phyloP scores from a whole-genome alignment of 2,888 invertebrate genomes.

The Oscheius sp. region DNA sequence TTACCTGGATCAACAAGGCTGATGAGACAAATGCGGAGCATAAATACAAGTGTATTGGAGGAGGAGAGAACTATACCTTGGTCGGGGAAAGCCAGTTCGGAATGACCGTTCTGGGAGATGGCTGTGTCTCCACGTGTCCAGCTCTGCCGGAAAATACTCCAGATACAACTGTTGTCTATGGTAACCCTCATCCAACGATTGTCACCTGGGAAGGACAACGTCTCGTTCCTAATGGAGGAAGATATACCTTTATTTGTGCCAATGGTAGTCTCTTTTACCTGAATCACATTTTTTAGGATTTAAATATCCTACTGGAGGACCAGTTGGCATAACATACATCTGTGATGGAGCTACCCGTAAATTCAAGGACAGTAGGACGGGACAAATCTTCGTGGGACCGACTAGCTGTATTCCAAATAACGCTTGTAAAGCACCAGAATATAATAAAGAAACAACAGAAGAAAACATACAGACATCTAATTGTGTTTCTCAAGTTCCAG shows the following conservation, averaged over 20 bases:
- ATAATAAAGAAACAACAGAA: too few relatives aligned
- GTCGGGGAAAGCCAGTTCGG: background rate
- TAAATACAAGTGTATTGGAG: background rate
- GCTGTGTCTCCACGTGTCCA: slow-evolving; percentile 8
- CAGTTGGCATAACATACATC: background rate
- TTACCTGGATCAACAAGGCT: background rate
- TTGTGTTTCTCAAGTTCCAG: too few relatives aligned
- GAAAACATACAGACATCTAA: too few relatives aligned
- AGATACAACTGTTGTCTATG: background rate
- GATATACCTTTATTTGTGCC: background rate
- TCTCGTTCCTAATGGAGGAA: slow-evolving; percentile 2
- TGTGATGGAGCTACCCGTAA: background rate
- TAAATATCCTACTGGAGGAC: background rate
- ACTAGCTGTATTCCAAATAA: background rate
- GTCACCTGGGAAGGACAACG: background rate
- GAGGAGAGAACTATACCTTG: background rate
- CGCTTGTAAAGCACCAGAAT: too few relatives aligned
- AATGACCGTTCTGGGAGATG: background rate
- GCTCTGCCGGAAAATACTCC: background rate
- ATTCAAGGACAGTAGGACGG: background rate
- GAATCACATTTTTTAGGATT: too few relatives aligned
- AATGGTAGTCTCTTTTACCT: background rate
- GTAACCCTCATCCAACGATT: background rate
- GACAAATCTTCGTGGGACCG: background rate
- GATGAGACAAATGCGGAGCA: background rate